Base-by-base conservation (phyloP, 2,888 invertebrate species). In the Sinohyriopsis cumingii region DNA sequence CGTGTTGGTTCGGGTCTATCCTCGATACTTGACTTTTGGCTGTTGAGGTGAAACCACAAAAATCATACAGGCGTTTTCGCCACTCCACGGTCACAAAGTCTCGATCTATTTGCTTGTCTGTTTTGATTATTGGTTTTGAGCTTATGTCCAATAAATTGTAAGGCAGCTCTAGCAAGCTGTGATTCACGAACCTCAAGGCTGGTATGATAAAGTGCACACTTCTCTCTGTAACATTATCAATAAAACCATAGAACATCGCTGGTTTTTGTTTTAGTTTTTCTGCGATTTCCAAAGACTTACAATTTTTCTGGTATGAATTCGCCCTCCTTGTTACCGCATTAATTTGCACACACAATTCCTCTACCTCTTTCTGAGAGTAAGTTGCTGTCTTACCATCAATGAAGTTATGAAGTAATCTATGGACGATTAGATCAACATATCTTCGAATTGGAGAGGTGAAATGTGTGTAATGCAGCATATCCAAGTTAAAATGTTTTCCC, bases 391-490 rank as follows among this genome's bases (percentile, higher is more conserved):
- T 28, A 5, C 64, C 28, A 12, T 69, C 57, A 20, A 72, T 15
- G 33, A 63, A 63, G 15, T 76, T 74, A 68, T 78, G 76, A 5
- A 81, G 57, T 54, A 80, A 69, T 18, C 81, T 63, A 56, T 81
- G 72, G 53, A 66, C 63, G 18, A 77, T 62, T 22, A 74, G 24
- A 24, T 77, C 77, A 56, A 69, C 63, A 70, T 74, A 77, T n/a
- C 77, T 54, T 55, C 77, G 59, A 22, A 77, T 72, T 28, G 77
- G 77, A 15, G 77, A 77, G 6, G 77, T 77, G 56, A 77, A 77
- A 56, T 74, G 77, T 4, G 74, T 72, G 57, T 77, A 77, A 12
- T 62, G 67, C 12, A 18, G 19, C 28, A 71, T 59, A 53, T 64
- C 61, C 7, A 81, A 61, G 18, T 72, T 73, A 56, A 75, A 81